Conservation (phyloP, 2,888 invertebrate species). For the Trachelus stipa region DNA sequence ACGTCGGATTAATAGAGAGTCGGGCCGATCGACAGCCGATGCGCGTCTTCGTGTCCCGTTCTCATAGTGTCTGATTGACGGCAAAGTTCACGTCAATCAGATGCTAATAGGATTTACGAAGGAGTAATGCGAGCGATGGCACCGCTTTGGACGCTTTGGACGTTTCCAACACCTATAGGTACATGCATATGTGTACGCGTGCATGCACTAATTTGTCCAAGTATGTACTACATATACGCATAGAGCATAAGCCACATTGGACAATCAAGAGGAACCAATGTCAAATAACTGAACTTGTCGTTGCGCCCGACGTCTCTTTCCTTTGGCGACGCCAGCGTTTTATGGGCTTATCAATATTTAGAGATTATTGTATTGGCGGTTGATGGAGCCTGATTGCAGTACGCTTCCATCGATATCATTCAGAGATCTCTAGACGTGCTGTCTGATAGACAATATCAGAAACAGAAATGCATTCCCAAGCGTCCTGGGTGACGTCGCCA, state of each 20-base stretch:
- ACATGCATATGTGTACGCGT: too few species aligned
- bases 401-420: too few species aligned
- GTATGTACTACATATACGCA: neutral
- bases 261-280: too few species aligned
- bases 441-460: too few species aligned
- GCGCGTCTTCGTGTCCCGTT: constrained; percentile 4
- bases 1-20: neutral
- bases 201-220: constrained; percentile 12
- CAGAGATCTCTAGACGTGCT: too few species aligned
- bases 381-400: neutral
- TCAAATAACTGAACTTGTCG: too few species aligned
- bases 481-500: too few species aligned
- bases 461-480: too few species aligned
- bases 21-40: neutral
- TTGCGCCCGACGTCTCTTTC: too few species aligned
- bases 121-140: constrained; percentile 19
- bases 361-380: neutral
- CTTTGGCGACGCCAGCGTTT: too few species aligned
- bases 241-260: neutral
- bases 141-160: too few species aligned
- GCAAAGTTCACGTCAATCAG: constrained; percentile 28
- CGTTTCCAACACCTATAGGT: too few species aligned
- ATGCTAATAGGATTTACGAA: constrained; percentile 32
- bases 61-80: constrained; percentile 26
- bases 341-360: neutral